Conservation (phyloP, 2,113 vertebrate genomes). For the Panthera uncia region DNA sequence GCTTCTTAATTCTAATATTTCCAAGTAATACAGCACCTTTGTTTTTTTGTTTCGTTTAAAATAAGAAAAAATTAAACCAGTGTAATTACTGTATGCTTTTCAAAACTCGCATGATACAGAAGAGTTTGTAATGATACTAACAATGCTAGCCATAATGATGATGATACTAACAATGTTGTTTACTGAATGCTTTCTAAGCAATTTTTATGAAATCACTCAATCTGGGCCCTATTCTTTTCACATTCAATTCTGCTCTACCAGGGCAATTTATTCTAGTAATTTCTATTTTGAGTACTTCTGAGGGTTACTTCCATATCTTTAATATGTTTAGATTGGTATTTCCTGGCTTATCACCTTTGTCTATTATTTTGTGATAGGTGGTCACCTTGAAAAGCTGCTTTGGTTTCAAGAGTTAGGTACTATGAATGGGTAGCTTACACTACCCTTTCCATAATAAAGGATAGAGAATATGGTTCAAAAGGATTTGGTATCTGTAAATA, state of each 20-base stretch:
- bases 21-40: not conserved
- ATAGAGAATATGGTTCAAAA: not conserved
- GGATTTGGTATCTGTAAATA: not conserved
- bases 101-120: not conserved
- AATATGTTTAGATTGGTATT: not conserved
- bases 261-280: not conserved
- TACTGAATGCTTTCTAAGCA: not conserved
- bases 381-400: not conserved
- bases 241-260: not conserved
- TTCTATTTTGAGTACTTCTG: not conserved
- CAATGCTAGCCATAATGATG: not conserved
- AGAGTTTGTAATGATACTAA: not conserved
- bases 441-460: not conserved
- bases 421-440: not conserved
- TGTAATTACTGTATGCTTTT: not conserved
- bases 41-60: not conserved
- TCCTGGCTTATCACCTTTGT: not conserved
- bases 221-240: not conserved
- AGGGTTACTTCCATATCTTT: not conserved
- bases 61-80: not conserved
- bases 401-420: not conserved
- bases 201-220: not conserved
- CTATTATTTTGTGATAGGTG: not conserved
- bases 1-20: not conserved
- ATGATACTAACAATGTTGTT: not conserved